These are phyloP conservation scores for Taenioides sp. DNA, from an alignment of 2,797 vertebrate species.

Conservation along the genomic window DNA sequence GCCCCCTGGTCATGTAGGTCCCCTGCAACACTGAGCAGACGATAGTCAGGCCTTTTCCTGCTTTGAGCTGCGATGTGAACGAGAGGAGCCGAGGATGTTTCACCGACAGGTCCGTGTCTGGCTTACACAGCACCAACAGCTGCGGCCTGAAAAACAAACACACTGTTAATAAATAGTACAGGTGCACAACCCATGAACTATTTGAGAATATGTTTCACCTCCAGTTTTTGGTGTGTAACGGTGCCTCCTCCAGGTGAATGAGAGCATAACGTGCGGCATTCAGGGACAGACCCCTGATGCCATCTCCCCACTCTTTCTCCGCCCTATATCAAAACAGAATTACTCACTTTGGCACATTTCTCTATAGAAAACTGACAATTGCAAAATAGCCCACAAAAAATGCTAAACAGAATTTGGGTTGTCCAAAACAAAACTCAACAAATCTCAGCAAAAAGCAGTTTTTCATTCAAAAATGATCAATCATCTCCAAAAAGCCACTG, in stretches of 20 bases:
- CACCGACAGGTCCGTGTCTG: constrained; percentile 81
- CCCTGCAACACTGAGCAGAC: constrained; percentile 90
- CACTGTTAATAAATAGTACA: not conserved
- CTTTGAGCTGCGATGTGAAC: constrained; percentile 91
- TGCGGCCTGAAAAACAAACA: constrained; percentile 81
- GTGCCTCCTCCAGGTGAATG: constrained; percentile 86
- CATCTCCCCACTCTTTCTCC: constrained; percentile 95
- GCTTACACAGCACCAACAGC: constrained; percentile 87
- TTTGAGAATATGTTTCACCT: constrained; percentile 73
- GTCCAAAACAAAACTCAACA: too few relatives aligned
- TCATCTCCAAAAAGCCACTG: too few relatives aligned
- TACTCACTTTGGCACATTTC: not conserved
- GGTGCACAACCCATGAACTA: not conserved
- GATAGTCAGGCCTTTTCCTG: constrained; percentile 92
- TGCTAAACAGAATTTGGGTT: too few relatives aligned
- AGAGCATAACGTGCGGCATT: constrained; percentile 93
- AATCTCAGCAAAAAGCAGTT: too few relatives aligned
- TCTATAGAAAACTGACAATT: too few relatives aligned
- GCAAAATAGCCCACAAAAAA: too few relatives aligned
- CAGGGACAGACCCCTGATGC: constrained; percentile 89
- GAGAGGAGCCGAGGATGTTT: constrained; percentile 90
- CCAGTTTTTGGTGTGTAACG: constrained; percentile 96
- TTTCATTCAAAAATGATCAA: too few relatives aligned
- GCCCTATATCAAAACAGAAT: constrained; percentile 76
- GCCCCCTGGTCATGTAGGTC: constrained; percentile 83